phyloP scores from a whole-genome alignment of 2,797 vertebrate genomes.

The Myotis planiceps region DNA sequence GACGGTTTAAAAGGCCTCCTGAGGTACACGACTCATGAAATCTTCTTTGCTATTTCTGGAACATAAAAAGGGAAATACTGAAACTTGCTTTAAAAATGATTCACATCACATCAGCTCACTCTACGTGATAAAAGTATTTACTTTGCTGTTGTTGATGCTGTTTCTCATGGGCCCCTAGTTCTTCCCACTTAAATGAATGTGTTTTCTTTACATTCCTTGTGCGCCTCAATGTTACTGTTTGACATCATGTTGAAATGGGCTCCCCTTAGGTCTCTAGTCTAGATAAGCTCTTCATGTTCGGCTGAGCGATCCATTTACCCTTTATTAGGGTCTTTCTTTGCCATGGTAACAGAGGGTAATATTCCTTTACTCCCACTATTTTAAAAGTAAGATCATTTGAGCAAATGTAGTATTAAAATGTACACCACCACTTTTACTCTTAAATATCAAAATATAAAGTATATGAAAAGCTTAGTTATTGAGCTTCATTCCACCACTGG shows the following conservation, averaged over 20 bases:
- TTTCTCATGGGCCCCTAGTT: background rate
- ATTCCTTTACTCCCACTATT: background rate
- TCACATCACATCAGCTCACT: background rate
- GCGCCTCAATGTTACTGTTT: constrained; percentile 49
- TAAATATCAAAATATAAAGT: background rate
- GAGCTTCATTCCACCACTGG: background rate
- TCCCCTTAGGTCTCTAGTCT: constrained; percentile 40
- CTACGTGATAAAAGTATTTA: background rate
- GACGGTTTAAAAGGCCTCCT: background rate
- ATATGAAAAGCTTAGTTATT: background rate
- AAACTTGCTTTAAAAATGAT: background rate
- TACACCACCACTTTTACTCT: background rate
- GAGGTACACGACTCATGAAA: background rate
- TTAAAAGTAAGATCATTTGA: constrained; percentile 17
- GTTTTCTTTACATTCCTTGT: constrained; percentile 64
- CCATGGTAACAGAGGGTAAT: background rate
- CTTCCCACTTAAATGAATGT: constrained; percentile 43
- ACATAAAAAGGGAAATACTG: background rate
- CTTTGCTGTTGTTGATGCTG: background rate
- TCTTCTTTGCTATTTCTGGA: background rate
- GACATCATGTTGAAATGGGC: constrained; percentile 64
- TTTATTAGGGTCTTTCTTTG: constrained; percentile 6
- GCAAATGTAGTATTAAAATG: background rate
- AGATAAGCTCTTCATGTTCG: constrained; percentile 53
- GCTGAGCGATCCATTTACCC: constrained; percentile 44